Conservation (phyloP, 2,797 vertebrate genomes). For the Crocidura indochinensis region DNA sequence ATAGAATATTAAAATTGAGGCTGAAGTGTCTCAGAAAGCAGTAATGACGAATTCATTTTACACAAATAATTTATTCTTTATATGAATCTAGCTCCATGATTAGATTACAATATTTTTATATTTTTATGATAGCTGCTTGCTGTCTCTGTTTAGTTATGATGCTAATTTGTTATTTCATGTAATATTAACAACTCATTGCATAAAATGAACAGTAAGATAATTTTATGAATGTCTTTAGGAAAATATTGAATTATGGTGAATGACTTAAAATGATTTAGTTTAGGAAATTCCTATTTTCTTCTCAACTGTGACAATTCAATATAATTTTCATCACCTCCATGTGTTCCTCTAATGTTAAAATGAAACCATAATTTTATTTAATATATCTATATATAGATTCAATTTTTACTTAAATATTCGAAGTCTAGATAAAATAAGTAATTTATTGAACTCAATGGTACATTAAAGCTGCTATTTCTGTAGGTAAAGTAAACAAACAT, state of each 20-base stretch:
- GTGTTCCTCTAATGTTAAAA: neutral
- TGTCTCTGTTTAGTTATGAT: slow-evolving; percentile 76
- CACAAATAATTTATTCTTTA: slow-evolving; percentile 63
- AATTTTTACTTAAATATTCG: slow-evolving; percentile 45
- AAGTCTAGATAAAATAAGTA: neutral
- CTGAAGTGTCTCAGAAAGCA: slow-evolving; percentile 65
- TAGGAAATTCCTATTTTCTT: slow-evolving; percentile 48
- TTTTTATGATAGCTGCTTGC: slow-evolving; percentile 73
- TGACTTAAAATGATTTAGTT: slow-evolving; percentile 61
- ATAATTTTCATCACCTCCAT: neutral
- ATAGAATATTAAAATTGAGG: slow-evolving; percentile 60
- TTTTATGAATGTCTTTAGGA: slow-evolving; percentile 54
- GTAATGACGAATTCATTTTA: slow-evolving; percentile 59
- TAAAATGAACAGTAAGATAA: slow-evolving; percentile 74
- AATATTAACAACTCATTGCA: slow-evolving; percentile 79
- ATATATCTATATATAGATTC: neutral
- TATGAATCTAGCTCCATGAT: slow-evolving; percentile 18
- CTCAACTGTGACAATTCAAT: slow-evolving; percentile 38
- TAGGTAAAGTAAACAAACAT: slow-evolving; percentile 34
- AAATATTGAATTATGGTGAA: slow-evolving; percentile 74
- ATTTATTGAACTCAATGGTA: neutral
- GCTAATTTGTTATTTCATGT: slow-evolving; percentile 77
- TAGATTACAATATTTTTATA: slow-evolving; percentile 38
- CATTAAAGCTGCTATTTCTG: slow-evolving; percentile 10
- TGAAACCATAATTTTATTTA: slow-evolving; percentile 14